Percentiles rank a stretch among this genome's conserved stretches.
These are phyloP conservation scores for Drosophila birchii DNA, from an alignment of 2,888 invertebrate genomes.

Conservation along the genomic window DNA sequence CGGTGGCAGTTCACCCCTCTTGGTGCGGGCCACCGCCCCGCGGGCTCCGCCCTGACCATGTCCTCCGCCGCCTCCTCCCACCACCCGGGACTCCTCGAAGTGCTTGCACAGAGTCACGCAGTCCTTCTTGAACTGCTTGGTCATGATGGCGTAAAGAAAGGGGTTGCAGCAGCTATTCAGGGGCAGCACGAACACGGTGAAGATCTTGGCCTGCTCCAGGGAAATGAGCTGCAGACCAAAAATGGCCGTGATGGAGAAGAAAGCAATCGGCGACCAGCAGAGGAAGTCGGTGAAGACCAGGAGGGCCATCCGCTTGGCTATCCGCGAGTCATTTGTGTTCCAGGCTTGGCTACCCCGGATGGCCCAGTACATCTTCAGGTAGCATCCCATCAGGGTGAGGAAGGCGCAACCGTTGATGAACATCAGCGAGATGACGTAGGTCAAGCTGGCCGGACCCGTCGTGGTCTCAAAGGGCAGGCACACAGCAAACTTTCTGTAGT, in stretches of 20 bases:
- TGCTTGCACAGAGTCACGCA: conserved; percentile 98
- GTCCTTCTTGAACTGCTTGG: conserved; percentile 98
- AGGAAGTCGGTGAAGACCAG: conserved; percentile 98
- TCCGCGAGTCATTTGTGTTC: conserved; percentile 98
- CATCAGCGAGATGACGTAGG: conserved; percentile 96
- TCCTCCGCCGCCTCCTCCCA: conserved; percentile 69
- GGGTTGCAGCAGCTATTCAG: conserved; percentile 99
- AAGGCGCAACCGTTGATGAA: conserved; percentile 97
- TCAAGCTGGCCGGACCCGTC: conserved; percentile 90
- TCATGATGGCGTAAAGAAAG: conserved; percentile 98
- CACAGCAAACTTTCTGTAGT: conserved; percentile 98
- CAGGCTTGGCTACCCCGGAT: conserved; percentile 98
- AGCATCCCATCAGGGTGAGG: conserved; percentile 97
- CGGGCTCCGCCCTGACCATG: conserved; percentile 44
- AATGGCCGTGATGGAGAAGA: conserved; percentile 96
- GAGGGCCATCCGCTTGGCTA: conserved; percentile 98
- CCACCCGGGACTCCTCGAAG: conserved; percentile 95
- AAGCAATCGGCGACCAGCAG: conserved; percentile 99
- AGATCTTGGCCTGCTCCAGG: conserved; percentile 97
- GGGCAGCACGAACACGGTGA: conserved; percentile 97
- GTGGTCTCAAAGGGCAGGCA: conserved; percentile 97
- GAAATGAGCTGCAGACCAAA: conserved; percentile 96
- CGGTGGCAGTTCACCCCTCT: conserved; percentile 90
- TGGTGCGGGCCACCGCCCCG: conserved; percentile 93
- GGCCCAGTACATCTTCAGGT: conserved; percentile 98